Percentiles rank a stretch among this genome's conserved stretches.
Conservation (phyloP, 2,113 vertebrate species). For the Scomber japonicus region DNA sequence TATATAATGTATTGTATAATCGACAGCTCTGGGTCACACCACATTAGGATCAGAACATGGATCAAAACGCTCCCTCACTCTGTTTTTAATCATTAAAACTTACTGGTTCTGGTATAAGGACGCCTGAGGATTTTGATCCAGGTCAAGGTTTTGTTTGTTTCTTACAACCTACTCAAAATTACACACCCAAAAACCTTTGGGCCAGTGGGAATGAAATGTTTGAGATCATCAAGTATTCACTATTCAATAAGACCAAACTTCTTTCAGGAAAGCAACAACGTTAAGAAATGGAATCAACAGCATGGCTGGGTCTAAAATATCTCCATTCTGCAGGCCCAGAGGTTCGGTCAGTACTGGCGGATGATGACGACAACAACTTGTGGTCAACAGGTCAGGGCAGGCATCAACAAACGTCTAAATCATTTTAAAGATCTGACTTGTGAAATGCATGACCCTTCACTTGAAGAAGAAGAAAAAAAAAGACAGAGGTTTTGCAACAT, state of each 20-base stretch:
- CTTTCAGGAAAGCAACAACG: neutral
- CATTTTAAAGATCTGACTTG: neutral
- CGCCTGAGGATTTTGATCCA: neutral
- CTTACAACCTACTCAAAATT: too few species aligned
- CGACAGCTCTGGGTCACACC: slow-evolving; percentile 36
- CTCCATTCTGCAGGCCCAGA: neutral
- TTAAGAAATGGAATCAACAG: neutral
- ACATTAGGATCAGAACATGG: neutral
- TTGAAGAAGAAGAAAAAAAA: neutral
- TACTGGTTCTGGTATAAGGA: neutral
- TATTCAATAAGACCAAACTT: neutral
- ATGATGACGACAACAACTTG: neutral
- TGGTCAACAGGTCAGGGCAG: neutral
- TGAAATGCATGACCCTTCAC: neutral
- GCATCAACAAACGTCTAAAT: neutral
- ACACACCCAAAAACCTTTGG: slow-evolving; percentile 2
- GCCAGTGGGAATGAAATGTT: neutral
- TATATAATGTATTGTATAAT: slow-evolving; percentile 49
- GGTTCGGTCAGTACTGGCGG: neutral
- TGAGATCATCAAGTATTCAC: neutral
- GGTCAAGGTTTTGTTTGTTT: neutral
- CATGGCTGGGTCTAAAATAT: slow-evolving; percentile 1
- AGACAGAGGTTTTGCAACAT: neutral
- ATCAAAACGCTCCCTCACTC: slow-evolving; percentile 4
- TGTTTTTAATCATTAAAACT: too few species aligned